Percentiles rank a stretch among this genome's conserved stretches.
These are phyloP conservation scores for Andrena marginata DNA, from an alignment of 2,888 invertebrate species.

Conservation along the genomic window DNA sequence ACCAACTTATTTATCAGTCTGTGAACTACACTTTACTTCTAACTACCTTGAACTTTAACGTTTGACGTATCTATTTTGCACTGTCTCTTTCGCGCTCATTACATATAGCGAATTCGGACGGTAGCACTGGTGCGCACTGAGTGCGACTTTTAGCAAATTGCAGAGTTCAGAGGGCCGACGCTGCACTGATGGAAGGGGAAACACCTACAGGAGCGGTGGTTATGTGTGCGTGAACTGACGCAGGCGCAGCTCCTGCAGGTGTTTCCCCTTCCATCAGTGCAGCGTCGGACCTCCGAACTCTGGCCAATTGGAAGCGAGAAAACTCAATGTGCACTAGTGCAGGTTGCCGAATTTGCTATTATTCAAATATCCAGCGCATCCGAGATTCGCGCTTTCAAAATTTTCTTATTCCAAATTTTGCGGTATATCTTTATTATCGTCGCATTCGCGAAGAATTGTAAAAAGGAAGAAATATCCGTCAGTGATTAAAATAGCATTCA, in stretches of 20 bases:
- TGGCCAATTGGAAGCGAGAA: too few species aligned
- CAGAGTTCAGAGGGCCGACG: too few species aligned
- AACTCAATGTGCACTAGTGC: too few species aligned
- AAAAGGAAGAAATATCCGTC: not conserved
- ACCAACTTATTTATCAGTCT: slow-evolving; percentile 68
- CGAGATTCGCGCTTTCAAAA: slow-evolving; percentile 28
- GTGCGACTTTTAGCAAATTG: too few species aligned
- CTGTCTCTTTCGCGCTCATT: slow-evolving; percentile 66
- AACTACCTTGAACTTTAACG: slow-evolving; percentile 77
- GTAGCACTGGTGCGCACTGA: too few species aligned
- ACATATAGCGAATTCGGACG: slow-evolving; percentile 18
- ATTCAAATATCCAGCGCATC: slow-evolving; percentile 68
- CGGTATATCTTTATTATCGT: not conserved
- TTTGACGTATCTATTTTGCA: slow-evolving; percentile 65
- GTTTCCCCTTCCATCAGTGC: too few species aligned
- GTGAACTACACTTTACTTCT: slow-evolving; percentile 59
- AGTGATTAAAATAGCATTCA: not conserved
- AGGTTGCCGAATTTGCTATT: slow-evolving; percentile 16
- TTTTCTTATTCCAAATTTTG: not conserved
- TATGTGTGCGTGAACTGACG: too few species aligned
- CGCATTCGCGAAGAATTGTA: not conserved
- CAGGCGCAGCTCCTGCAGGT: too few species aligned
- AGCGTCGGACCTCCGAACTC: too few species aligned
- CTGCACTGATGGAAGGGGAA: too few species aligned
- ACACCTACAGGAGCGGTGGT: too few species aligned